Conservation (phyloP, 2,113 vertebrate species). For the Bos taurus region DNA sequence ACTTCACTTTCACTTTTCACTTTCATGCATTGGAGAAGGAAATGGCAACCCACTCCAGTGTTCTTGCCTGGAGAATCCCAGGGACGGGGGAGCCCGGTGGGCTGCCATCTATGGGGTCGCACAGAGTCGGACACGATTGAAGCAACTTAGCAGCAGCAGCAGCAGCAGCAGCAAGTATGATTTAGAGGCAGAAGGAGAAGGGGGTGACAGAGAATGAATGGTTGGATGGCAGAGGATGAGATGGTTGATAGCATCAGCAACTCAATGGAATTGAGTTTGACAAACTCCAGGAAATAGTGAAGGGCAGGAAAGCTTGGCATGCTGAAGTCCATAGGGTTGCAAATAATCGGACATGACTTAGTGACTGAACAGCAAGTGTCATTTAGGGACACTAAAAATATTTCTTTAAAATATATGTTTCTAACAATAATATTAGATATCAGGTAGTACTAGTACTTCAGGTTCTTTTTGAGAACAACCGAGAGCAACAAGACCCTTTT, state of each 20-base stretch:
- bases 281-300: not conserved
- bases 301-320: not conserved
- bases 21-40: too few species aligned
- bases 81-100: too few species aligned
- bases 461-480: not conserved
- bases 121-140: too few species aligned
- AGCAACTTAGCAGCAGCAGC: too few species aligned
- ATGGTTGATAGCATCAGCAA: not conserved
- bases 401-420: not conserved
- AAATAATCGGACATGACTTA: not conserved
- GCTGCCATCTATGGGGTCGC: fast-evolving
- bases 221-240: not conserved
- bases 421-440: not conserved
- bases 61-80: too few species aligned
- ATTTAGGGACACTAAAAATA: not conserved
- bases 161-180: not conserved
- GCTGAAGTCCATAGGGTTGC: not conserved
- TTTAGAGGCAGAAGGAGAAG: not conserved
- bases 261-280: not conserved
- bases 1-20: too few species aligned
- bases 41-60: too few species aligned
- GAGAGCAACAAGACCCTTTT: not conserved
- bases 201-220: not conserved
- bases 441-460: not conserved
- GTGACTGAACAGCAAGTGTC: not conserved